Evolutionary conservation across 2,113 vertebrate species (phyloP), one percentile per base, ranked within the genome.

Genomic region (Lota lota): DNA sequence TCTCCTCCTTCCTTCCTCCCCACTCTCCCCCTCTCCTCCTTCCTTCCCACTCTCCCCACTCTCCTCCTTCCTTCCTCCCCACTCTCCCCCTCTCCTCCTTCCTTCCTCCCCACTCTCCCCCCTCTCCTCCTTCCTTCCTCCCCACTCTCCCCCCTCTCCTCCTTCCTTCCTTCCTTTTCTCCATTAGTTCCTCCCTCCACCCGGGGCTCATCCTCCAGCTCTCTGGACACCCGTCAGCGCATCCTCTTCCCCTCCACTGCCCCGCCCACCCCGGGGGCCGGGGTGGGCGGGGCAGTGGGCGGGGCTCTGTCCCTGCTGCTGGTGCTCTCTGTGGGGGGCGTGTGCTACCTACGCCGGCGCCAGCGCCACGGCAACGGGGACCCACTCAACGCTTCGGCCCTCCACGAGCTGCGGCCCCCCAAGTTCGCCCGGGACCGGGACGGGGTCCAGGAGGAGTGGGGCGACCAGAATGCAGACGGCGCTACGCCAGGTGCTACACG

Each of bases 131-230:
- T 88, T 89, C 93, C 93, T 78, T 87, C 91, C 60, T 86, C 92
- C 92, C 84, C 65, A 90, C 83, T 89, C 89, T 92, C 91, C 92
- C 91, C n/a, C 87, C 91, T 88, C 91, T 89, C 84, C 90, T 93
- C 92, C 83, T 65, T 70, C 75, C 81, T 56, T 63, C 82, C 73
- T 90, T 90, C 89, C 94, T 87, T 76, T 77, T 93, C 88, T 94
- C 92, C 94, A 96, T 96, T 96, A 99, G 97, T 98, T 95, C 96
- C 97, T 95, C 95, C 96, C 92, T 95, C 92, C 89, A 89, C 93
- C 73, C 90, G 93, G 87, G 94, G 91, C 89, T 90, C 89, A 90
- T 92, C 94, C 92, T 93, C 94, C 92, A 92, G 95, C 90, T 90
- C 93, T 82, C 91, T 93, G 79, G 91, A 91, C 84, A 94, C 90